phyloP scores from a whole-genome alignment of 2,888 invertebrate species.

The Andrena flavipes region DNA sequence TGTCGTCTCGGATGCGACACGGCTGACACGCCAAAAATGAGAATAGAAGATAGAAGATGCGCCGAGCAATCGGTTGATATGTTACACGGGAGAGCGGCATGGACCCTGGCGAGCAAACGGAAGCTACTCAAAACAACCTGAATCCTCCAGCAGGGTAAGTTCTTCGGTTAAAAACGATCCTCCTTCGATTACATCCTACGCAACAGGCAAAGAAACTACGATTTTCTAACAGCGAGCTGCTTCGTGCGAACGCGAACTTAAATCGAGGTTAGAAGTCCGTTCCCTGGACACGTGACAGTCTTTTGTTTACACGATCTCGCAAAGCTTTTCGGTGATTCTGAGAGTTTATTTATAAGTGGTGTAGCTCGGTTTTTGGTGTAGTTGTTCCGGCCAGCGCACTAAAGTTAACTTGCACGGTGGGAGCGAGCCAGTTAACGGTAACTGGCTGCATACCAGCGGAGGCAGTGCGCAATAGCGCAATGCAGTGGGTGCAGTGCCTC shows the following conservation, averaged over 20 bases:
- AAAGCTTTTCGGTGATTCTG: no score
- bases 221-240: not conserved
- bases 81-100: constrained; percentile 18
- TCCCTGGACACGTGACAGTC: not conserved
- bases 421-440: no score
- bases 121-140: constrained; percentile 14
- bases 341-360: not conserved
- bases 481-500: constrained; percentile 40
- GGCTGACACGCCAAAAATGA: constrained; percentile 21
- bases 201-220: no score
- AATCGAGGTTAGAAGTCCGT: constrained; percentile 38
- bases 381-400: no score
- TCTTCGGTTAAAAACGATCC: not conserved
- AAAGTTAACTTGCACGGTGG: no score
- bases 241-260: not conserved
- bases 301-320: not conserved
- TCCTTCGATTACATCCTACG: not conserved
- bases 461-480: constrained; percentile 51
- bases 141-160: constrained; percentile 53
- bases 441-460: not conserved
- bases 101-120: constrained; percentile 26
- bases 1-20: constrained; percentile 6
- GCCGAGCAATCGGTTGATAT: constrained; percentile 26
- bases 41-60: constrained; percentile 18
- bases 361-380: no score